A percentile compares a stretch with the other conserved stretches of the same genome.
These are phyloP conservation scores for Idaea aversata DNA, from an alignment of 2,888 invertebrate genomes.

Conservation along the genomic window DNA sequence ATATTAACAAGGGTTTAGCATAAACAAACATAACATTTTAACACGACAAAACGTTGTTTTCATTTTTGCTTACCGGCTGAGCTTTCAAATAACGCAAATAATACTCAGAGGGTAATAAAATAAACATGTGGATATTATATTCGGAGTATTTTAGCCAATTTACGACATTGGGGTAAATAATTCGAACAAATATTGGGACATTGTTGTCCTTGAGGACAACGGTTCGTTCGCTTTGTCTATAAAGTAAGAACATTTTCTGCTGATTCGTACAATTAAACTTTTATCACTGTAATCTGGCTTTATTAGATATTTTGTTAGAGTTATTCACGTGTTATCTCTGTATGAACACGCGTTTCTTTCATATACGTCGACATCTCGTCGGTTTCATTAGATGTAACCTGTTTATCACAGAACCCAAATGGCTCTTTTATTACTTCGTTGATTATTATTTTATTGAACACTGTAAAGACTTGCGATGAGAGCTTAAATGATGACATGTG, in stretches of 20 bases:
- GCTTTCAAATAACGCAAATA: neutral
- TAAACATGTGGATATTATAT: neutral
- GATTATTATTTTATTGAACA: neutral
- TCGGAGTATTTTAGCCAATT: neutral
- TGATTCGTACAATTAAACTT: neutral
- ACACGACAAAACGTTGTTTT: neutral
- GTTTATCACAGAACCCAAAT: neutral
- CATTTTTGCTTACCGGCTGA: neutral
- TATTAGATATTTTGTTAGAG: slow-evolving; percentile 1
- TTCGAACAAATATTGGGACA: neutral
- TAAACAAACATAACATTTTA: neutral
- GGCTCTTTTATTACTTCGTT: neutral
- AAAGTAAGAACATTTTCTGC: slow-evolving; percentile 7
- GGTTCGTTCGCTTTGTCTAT: slow-evolving; percentile 6
- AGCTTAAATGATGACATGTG: neutral
- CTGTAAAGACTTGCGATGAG: neutral
- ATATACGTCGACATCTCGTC: neutral
- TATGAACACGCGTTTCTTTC: slow-evolving; percentile 9
- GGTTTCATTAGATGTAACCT: slow-evolving; percentile 4
- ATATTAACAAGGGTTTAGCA: neutral
- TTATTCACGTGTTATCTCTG: slow-evolving; percentile 13
- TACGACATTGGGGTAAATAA: neutral
- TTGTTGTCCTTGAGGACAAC: slow-evolving; percentile 15
- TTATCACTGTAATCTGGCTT: slow-evolving; percentile 12
- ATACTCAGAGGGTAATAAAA: neutral